Conservation (phyloP, 2,113 vertebrate genomes). For the Pelmatolapia mariae region DNA sequence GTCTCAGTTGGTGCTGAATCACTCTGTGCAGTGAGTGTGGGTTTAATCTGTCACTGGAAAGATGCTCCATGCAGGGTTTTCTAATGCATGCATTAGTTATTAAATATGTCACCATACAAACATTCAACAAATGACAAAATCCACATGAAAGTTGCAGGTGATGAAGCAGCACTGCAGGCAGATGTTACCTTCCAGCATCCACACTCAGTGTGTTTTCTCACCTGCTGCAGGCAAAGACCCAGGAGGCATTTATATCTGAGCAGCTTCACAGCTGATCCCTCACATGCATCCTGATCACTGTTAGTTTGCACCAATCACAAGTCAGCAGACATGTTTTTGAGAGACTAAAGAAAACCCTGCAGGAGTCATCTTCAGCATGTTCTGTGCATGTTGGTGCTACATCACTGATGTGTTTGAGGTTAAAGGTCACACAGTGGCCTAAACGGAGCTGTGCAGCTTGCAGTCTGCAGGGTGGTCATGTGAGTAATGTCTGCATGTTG, state of each 20-base stretch:
- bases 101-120: fast-evolving
- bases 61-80: constrained; percentile 4
- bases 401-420: background rate
- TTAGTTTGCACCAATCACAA: background rate
- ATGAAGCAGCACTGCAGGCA: background rate
- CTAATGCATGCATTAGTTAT: background rate
- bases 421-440: background rate
- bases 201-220: background rate
- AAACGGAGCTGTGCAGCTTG: background rate
- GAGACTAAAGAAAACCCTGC: background rate
- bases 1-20: background rate
- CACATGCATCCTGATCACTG: background rate
- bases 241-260: background rate
- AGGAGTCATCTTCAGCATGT: background rate
- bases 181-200: background rate
- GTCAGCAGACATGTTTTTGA: background rate
- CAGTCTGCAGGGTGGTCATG: background rate
- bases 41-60: background rate
- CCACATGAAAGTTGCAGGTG: background rate
- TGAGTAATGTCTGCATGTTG: constrained; percentile 27
- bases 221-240: background rate
- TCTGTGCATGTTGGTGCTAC: background rate
- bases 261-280: background rate
- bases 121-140: background rate
- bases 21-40: background rate